Evolutionary conservation across 2,113 vertebrate species (phyloP), one percentile per base, ranked within the genome.

Genomic region (Pycnonotus jocosus): DNA sequence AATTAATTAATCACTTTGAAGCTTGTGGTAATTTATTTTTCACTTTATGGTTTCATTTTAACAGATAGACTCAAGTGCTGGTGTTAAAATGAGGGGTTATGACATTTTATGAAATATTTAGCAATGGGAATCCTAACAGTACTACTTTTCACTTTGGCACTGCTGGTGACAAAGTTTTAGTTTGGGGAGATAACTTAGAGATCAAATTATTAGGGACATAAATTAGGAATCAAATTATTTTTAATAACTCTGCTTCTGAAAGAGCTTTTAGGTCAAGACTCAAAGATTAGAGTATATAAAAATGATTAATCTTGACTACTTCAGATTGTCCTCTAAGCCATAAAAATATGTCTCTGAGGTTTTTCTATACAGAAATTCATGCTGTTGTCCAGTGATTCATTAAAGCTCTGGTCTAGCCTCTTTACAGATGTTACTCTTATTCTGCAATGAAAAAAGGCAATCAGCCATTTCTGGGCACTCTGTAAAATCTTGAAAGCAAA

Each of bases 281-380:
- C 96, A 97, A 97, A 96, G 96, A 93, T 80, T 13, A 94, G 70
- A 95, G 77, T 97, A 93, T 97, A 96, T 98, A 98, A 98, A 98
- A 98, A 95, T 95, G 77, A 96, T 98, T 89, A 92, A 97, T 96
- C 92, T 96, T 92, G 95, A 93, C 97, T 97, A 95, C 95, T 97
- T 97, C 90, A 94, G 91, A 96, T 98, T 97, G 96, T 96, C 94
- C 94, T 97, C 92, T 97, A 97, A 97, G 95, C 91, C 92, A 95
- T 97, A 97, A 97, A 97, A 98, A 97, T 97, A 95, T 68, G 74
- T 95, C 92, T 98, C 83, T 97, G 88, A 96, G 91, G 23, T 96
- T 95, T 97, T 96, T 97, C 96, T 96, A 73, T 28, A 61, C n/a
- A 92, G 91, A 97, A 97, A 95, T 89, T 90, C 85, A 97, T 93